phyloP scores from a whole-genome alignment of 2,888 invertebrate species.

The Neoscelio sp. region DNA sequence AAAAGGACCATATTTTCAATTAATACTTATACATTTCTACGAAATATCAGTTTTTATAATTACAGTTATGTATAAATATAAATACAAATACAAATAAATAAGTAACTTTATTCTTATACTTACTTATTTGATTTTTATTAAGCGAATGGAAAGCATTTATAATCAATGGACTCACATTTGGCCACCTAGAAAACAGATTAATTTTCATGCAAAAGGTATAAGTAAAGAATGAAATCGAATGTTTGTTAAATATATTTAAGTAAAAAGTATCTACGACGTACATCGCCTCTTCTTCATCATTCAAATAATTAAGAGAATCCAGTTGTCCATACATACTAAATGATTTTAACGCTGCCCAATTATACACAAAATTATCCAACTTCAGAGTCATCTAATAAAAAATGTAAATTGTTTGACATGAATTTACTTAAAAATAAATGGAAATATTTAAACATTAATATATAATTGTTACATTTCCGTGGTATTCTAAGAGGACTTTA shows the following conservation, averaged over 20 bases:
- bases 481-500: conserved; percentile 27
- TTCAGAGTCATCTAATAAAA: no score
- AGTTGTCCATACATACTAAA: conserved; percentile 17
- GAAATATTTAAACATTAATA: neutral
- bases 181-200: conserved; percentile 85
- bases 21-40: no score
- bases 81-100: no score
- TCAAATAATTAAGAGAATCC: conserved; percentile 31
- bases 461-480: conserved; percentile 31
- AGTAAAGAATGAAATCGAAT: neutral
- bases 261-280: conserved; percentile 8
- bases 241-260: neutral
- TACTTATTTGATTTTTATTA: conserved; percentile 92
- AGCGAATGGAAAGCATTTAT: conserved; percentile 93
- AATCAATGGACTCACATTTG: conserved; percentile 88
- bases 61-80: no score
- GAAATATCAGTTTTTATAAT: no score
- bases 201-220: neutral
- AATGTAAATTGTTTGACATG: no score
- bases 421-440: no score
- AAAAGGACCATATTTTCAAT: no score
- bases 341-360: conserved; percentile 11
- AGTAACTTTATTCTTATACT: conserved; percentile 78
- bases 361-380: conserved; percentile 1
- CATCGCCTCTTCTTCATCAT: conserved; percentile 35